These are phyloP conservation scores for Aethes cnicana DNA, from an alignment of 2,888 invertebrate genomes.

Conservation along the genomic window DNA sequence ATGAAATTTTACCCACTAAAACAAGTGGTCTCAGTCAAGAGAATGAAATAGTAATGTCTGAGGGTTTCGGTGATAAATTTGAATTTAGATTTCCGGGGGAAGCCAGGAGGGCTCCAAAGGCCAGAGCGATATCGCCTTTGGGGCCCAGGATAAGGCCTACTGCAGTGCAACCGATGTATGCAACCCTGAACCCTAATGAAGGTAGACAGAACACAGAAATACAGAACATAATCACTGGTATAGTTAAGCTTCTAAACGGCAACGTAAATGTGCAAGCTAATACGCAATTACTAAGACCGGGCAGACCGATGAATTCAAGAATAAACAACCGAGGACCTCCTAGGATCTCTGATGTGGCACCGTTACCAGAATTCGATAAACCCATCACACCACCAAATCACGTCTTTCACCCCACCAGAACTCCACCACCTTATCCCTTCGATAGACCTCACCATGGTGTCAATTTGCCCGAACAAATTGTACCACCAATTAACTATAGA, in stretches of 20 bases:
- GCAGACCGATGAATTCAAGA: conserved; percentile 87
- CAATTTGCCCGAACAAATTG: conserved; percentile 88
- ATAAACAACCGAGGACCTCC: conserved; percentile 96
- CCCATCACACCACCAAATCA: conserved; percentile 73
- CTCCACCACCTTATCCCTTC: conserved; percentile 88
- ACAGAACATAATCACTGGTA: conserved; percentile 94
- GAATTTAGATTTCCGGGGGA: conserved; percentile 86
- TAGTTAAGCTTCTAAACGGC: conserved; percentile 93
- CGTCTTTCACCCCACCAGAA: conserved; percentile 71
- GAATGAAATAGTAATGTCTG: conserved; percentile 62
- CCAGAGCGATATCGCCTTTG: conserved; percentile 84
- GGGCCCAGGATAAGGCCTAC: conserved; percentile 85
- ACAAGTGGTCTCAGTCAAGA: conserved; percentile 67
- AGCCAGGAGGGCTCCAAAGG: conserved; percentile 88
- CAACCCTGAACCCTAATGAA: conserved; percentile 75
- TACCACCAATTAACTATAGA: conserved; percentile 83
- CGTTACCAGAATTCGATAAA: conserved; percentile 85
- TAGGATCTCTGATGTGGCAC: conserved; percentile 89
- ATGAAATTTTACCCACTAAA: conserved; percentile 82
- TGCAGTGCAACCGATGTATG: conserved; percentile 80
- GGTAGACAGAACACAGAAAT: conserved; percentile 85
- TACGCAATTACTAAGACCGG: conserved; percentile 84
- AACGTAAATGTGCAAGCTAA: conserved; percentile 93
- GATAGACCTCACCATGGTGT: conserved; percentile 87
- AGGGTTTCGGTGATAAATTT: conserved; percentile 69